Conservation (phyloP, 1,140 invertebrate genomes). For the Sitodiplosis mosellana region DNA sequence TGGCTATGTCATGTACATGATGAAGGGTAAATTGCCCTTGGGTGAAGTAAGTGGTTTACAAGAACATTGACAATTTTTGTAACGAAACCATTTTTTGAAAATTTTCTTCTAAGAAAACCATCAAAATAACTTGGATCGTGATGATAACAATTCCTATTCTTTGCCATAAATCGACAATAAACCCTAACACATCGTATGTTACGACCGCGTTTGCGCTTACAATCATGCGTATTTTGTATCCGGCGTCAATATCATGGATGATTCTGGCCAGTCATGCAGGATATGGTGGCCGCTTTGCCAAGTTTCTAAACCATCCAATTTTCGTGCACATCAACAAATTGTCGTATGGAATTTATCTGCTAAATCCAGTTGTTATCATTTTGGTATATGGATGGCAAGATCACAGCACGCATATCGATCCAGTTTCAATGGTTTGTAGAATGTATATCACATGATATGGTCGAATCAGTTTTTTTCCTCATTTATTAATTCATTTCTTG, state of each 20-base stretch:
- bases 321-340: constrained; percentile 22
- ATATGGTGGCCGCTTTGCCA: constrained; percentile 18
- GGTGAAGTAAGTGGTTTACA: background rate
- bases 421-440: constrained; percentile 16
- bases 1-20: constrained; percentile 15
- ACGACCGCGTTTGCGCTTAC: constrained; percentile 14
- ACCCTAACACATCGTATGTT: constrained; percentile 16
- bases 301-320: constrained; percentile 14
- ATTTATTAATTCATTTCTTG: background rate
- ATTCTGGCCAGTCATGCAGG: constrained; percentile 19
- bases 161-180: constrained; percentile 18
- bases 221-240: constrained; percentile 14
- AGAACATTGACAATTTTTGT: constrained; percentile 9
- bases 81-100: background rate
- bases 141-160: constrained; percentile 11
- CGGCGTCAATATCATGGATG: constrained; percentile 19
- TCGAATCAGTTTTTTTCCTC: no score
- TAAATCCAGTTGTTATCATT: constrained; percentile 20
- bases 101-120: background rate
- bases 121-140: constrained; percentile 13
- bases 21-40: constrained; percentile 4
- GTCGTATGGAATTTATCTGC: constrained; percentile 20
- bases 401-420: constrained; percentile 17
- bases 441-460: background rate
- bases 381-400: constrained; percentile 15